phyloP scores from a whole-genome alignment of 2,797 vertebrate genomes.

The Dermochelys coriacea region DNA sequence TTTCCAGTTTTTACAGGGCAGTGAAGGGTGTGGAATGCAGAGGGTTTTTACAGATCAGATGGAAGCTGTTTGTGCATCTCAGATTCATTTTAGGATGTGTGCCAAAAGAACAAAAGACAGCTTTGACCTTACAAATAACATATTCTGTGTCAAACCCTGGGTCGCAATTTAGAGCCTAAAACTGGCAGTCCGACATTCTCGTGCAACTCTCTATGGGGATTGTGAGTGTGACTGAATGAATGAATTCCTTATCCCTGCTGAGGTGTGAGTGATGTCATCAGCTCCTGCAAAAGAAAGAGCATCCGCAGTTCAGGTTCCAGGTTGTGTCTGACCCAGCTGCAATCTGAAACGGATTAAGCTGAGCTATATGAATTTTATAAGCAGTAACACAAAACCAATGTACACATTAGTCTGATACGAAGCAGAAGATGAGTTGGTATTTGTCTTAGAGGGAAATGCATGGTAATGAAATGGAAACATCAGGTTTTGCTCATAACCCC shows the following conservation, averaged over 20 bases:
- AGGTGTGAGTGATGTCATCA: not conserved
- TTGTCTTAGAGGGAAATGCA: not conserved
- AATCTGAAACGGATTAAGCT: conserved; percentile 33
- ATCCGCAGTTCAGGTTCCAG: not conserved
- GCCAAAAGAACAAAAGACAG: not conserved
- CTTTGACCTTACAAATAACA: not conserved
- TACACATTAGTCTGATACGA: conserved; percentile 55
- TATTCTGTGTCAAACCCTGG: not conserved
- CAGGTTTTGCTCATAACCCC: conserved; percentile 51
- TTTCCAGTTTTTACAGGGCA: fast-evolving
- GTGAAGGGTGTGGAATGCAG: not conserved
- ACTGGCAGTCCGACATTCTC: not conserved
- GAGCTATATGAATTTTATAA: conserved; percentile 20
- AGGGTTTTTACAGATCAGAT: fast-evolving
- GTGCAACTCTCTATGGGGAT: not conserved
- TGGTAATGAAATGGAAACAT: conserved; percentile 48
- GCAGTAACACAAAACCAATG: conserved; percentile 21
- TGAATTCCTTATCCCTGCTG: not conserved
- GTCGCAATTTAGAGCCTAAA: not conserved
- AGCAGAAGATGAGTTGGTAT: conserved; percentile 41
- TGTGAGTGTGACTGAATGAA: not conserved
- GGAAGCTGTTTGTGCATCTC: not conserved
- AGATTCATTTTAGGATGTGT: not conserved
- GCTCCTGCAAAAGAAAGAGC: not conserved
- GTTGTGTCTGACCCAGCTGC: not conserved